Evolutionary conservation across 2,113 vertebrate genomes (phyloP).

Genomic region (Cephalophus harveyi): DNA sequence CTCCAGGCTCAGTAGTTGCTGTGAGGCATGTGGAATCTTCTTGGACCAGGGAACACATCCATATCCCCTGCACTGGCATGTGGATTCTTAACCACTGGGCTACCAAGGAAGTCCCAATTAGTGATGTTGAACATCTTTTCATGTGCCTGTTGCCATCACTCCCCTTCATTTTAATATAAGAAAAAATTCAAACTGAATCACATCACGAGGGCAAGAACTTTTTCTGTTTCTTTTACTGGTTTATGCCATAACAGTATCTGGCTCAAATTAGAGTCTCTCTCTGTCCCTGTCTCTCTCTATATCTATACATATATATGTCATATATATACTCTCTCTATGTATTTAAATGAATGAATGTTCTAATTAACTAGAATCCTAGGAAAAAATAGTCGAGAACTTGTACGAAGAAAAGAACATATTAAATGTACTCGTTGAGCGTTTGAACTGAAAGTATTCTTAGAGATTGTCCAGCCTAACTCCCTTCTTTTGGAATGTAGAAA

Average conservation of each 20-base stretch:
- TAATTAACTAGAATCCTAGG: neutral
- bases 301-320: neutral
- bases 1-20: neutral
- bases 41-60: neutral
- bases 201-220: neutral
- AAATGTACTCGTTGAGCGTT: neutral
- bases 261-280: neutral
- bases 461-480: neutral
- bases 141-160: neutral
- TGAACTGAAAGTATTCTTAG: neutral
- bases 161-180: neutral
- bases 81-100: neutral
- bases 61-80: neutral
- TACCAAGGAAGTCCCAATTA: neutral
- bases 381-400: neutral
- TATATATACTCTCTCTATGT: fast-evolving
- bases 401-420: neutral
- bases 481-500: neutral
- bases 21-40: neutral
- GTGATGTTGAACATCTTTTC: neutral
- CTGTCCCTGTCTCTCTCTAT: neutral
- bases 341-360: neutral
- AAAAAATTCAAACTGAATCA: neutral
- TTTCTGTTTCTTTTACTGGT: neutral
- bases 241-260: neutral